Evolutionary conservation across 2,113 vertebrate genomes (phyloP), one percentile per base, ranked within the genome.

Genomic region (Muntiacus reevesi): DNA sequence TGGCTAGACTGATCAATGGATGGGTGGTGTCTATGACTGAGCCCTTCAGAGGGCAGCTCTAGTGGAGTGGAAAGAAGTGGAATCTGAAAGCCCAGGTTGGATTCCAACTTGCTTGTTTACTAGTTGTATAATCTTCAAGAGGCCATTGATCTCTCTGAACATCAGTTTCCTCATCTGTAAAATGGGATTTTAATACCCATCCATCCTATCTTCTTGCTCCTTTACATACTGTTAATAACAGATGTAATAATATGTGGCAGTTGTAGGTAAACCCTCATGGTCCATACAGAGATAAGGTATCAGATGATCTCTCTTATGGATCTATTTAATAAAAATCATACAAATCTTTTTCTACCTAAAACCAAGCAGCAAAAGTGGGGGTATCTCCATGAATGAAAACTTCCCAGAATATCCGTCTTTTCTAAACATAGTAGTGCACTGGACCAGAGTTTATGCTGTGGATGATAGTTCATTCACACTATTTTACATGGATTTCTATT

Each of bases 401-500:
- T 55, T 93, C 50, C 55, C 36, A 94, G 60, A 89, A 30, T 92
- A 83, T 84, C 62, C 89, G 9, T 60, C 83, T 96, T 64, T 97
- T 91, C 57, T 84, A 95, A 95, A 64, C 17, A 57, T 67, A 83
- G 88, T 87, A 97, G 40, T 95, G 14, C n/a, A 86, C 52, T 16
- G 30, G 57, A 92, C 83, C n/a, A 4, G 23, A 92, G 33, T 10
- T n/a, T 97, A 92, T 45, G 50, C 85, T 97, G 16, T 54, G 81
- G 92, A 86, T 87, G 60, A 64, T 78, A 33, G 36, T 16, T 97
- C 84, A 90, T 87, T 96, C 84, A 74, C 25, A 83, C 43, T 94
- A 36, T 89, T 97, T 97, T 87, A 13, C 28, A 97, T 93, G 50
- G 62, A 71, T 67, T 97, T 95, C 95, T 93, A 92, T 92, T 85